Evolutionary conservation across 92 coral and sea anemone genomes (phyloP), one percentile per base, ranked within the genome.

Genomic region (Heliopora coerulea): DNA sequence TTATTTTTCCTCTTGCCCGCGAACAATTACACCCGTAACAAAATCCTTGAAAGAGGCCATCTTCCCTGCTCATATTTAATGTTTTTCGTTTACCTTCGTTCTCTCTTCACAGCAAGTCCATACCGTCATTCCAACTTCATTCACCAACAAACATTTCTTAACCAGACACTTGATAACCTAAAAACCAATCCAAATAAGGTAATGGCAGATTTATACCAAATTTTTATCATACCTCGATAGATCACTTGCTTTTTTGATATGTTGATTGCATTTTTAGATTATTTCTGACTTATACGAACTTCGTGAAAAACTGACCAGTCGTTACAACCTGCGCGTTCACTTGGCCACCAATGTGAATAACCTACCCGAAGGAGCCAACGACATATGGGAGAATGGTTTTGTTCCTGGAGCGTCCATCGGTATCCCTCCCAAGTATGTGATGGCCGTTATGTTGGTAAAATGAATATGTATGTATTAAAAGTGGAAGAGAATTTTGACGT

Each of bases 281-380:
- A 85, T 92, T 29, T 83, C 72, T 6, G 91, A 85, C 35, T 78
- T 92, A 17, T 87, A 83, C 58, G 76, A 63, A 28, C 60, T 92
- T 40, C 88, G 97, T 44, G 83, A 78, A 21, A 60, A 76, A 5
- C 83, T 92, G 39, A 90, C 97, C 31, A 84, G 78, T 31, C 93
- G 84, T 10, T 77, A 89, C 33, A 89, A 89, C 74, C 35, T 92
- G 34, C 91, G 91, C 28, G 90, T 92, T 14, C 96, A 90, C 64
- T 84, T 92, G 65, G 89, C 93, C 9, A 90, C 96, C 8, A 89
- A 92, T 68, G 91, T 87, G 40, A 83, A 69, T 28, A 85, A 88
- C 58, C 82, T 92, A 26, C 93, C 97, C 17, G 81, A 66, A 35
- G 83, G 69, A 65, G 87, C 97, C 8, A 78, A 88, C 48, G 75